Evolutionary conservation across 53 echinoderm and acorn worm species (phyloP), one percentile per base, ranked within the genome.

Genomic region (Temnopleurus reevesii): DNA sequence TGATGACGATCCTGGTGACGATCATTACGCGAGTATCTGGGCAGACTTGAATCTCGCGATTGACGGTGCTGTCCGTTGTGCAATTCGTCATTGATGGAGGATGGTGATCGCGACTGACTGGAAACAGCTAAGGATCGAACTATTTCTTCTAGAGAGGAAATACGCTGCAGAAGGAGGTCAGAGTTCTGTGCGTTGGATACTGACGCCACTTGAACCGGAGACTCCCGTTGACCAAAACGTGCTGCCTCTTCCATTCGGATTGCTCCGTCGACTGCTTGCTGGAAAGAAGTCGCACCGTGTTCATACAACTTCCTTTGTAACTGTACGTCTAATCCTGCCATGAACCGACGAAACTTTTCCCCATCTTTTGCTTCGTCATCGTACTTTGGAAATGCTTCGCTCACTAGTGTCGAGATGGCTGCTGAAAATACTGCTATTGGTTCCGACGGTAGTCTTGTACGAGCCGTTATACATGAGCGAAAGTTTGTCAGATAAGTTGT

Each of bases 321-420:
- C 1, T 61, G 36, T 34, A 44, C 46, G 24, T 81, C 58, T n/a
- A 91, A 13, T 3, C 93, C 91, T 31, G 93, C 93, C 1, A 93
- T 38, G 59, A 93, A 93, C 51, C 93, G 47, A 6, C 88, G 87
- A 43, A 86, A 90, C 12, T 28, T n/a, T 45, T 93, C 93, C 2
- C 90, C 82, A 12, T 88, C 76, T 66, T 82, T 86, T 1, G 82
- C 93, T 7, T 3, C 59, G 45, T 43, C 12, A 29, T 89, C 93
- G n/a, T 93, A 93, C 0, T 86, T 31, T 0, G 93, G 90, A 31
- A 93, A 93, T 12, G 93, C 93, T 35, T 93, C 88, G 0, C 54
- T 13, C 28, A 76, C 86, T 33, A 93, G 76, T 15, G 88, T 64
- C n/a, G 6, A 55, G n/a, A 55, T 55, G n/a, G 55, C 55, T 55